Base-by-base conservation (phyloP, 2,888 invertebrate species). In the Trachelus tabidus region DNA sequence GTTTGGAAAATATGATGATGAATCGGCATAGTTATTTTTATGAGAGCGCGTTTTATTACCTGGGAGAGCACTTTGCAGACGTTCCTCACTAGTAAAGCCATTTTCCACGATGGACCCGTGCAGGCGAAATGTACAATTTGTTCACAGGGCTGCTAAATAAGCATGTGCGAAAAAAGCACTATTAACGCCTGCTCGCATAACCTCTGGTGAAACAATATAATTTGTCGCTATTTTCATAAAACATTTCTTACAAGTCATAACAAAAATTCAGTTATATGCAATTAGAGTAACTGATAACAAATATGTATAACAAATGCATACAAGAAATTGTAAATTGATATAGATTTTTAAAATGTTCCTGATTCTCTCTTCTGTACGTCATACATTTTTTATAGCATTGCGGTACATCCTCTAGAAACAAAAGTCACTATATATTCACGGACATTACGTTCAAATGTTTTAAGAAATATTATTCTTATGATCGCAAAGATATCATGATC, bases 81-180 rank as follows among this genome's bases (percentile, higher is more conserved):
- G 81, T 89, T 90, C 81, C 88, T 88, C 76, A 85, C 86, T 75
- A 90, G 83, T 76, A 90, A 84, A 86, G 90, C 89, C 90, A 90
- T 90, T 87, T 89, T 86, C 76, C 77, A 83, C 83, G 78, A 83
- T 79, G 80, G 75, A 83, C 76, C 40, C 69, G 73, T 68, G 35
- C 35, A 35, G 74, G 9, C 15, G 71, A 31, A 34, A 31, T 71
- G 34, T 34, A 71, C 71, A 34, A 71, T 2, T 34, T 71, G 71
- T 34, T 31, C 34, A 23, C 71, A 71, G 71, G 56, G 56, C 56
- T 23, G 56, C 56, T 56, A 23, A 56, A 40, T 40, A 56, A 6
- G 9, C 23, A 56, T 56, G 15, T 15, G 56, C 56, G 15, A 56
- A 56, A 56, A 56, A 56, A 56, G 6, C 56, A 56, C 56, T 56